These are phyloP conservation scores for Sycophila texana DNA, from an alignment of 2,888 invertebrate species.

Conservation along the genomic window DNA sequence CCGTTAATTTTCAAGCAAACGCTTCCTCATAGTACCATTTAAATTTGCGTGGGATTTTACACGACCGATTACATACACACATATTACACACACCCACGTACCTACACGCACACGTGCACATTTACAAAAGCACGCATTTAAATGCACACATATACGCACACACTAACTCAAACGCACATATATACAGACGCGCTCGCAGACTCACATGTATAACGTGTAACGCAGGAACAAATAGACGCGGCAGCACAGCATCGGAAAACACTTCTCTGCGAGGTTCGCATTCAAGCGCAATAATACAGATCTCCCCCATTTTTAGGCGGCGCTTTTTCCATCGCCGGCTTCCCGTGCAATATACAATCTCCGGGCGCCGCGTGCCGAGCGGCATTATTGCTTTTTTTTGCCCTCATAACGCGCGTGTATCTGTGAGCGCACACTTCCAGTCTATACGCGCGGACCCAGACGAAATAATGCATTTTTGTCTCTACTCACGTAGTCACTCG, in stretches of 20 bases:
- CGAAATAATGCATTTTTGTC: constrained; percentile 38
- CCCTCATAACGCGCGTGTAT: background rate
- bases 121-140: no score
- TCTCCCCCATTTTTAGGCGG: no score
- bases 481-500: constrained; percentile 81
- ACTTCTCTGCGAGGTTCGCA: no score
- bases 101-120: background rate
- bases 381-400: background rate
- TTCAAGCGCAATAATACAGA: no score
- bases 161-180: background rate
- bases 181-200: background rate
- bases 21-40: constrained; percentile 27
- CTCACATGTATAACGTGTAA: background rate
- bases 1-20: constrained; percentile 23
- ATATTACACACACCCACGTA: background rate
- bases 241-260: no score
- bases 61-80: background rate
- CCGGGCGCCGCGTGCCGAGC: no score
- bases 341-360: no score
- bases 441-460: background rate
- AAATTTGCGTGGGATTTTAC: constrained; percentile 4
- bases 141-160: background rate
- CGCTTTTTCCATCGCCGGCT: no score
- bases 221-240: background rate
- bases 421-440: background rate